Evolutionary conservation across 2,888 invertebrate genomes (phyloP), one percentile per base, ranked within the genome.

Genomic region (Caenorhabditis doughertyi): DNA sequence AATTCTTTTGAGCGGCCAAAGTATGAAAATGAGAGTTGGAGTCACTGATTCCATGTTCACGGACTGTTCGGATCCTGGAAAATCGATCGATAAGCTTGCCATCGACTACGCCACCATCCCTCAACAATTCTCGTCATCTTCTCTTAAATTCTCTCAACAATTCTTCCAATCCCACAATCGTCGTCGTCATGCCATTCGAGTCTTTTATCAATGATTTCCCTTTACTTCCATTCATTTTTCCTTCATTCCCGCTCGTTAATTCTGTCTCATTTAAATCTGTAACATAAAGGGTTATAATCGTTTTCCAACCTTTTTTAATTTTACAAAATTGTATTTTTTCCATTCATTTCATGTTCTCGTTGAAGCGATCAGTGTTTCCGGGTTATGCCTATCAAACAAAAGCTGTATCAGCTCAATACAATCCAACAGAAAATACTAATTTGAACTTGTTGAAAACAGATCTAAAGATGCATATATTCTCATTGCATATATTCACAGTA

Each of bases 51-150:
- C 25, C n/a, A 73, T 58, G 44, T 77, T 81, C 32, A 51, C 58
- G 11, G 29, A 53, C 4, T 56, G 44, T 42, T n/a, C 35, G 0
- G 74, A 74, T 62, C 74, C 74, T 2, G 81, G 74, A 18, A 51
- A 65, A 35, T 74, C 55, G 2, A 81, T 81, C 53, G 81, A 81
- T 21, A 81, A 81, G 71, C 64, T 82, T 21, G 82, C 82, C 32
- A 79, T 82, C 49, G 82, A 82, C 58, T 82, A 82, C 64, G 13
- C 73, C 3, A 18, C 67, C 2, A 71, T 81, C 16, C 71, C 81
- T 0, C 76, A 76, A 21, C 35, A 64, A 3, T 51, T 27, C 16
- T 42, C 74, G 9, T 42, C 56, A 1, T 32, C 44, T 13, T 8
- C 49, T 55, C 3, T 35, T 9, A 23, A 53, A n/a, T 81, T 81